Base-by-base conservation (phyloP, 2,888 invertebrate species). In the Lagria hirta region DNA sequence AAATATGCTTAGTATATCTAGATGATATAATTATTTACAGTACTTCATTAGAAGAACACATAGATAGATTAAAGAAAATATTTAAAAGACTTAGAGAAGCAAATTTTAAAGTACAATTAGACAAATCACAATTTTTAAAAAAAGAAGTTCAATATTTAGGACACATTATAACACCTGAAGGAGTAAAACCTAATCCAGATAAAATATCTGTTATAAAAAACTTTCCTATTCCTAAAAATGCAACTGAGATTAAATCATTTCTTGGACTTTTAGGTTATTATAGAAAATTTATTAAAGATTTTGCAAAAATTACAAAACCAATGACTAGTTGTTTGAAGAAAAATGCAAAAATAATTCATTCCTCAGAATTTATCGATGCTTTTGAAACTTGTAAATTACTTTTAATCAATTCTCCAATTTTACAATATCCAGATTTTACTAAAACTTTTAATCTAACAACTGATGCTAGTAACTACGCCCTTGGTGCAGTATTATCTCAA, bases 401-500 rank as follows among this genome's bases (percentile, higher is more conserved):
- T 2, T 44, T 51, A 4, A 49, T 13, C 3, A 54, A 51, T 26
- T 37, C 38, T 8, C 55, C 49, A 4, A 47, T 57, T 10, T 13
- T 58, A 16, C 43, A 50, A 23, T 59, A 51, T 35, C 55, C 57
- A 4, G 53, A 59, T 40, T 58, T 55, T 49, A 17, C 34, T 7
- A 53, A 58, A 45, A 29, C 47, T 1, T 58, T 60, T 24, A 38
- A 43, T 10, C 10, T 61, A 8, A 54, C 52, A 0, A 61, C 58
- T 0, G 58, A 59, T 29, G 57, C 58, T 1, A 43, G 40, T 5
- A 49, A 52, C 11, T 11, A 41, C 11, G 54, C 55, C 0, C 6
- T 61, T 18, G 59, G 57, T 5, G 55, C 54, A 2, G 43, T 60
- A 0, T 36, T 58, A 29, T 45, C 45, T 1, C 56, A 57, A 47